These are phyloP conservation scores for Antitype chi DNA, from an alignment of 2,888 invertebrate genomes.

Conservation along the genomic window DNA sequence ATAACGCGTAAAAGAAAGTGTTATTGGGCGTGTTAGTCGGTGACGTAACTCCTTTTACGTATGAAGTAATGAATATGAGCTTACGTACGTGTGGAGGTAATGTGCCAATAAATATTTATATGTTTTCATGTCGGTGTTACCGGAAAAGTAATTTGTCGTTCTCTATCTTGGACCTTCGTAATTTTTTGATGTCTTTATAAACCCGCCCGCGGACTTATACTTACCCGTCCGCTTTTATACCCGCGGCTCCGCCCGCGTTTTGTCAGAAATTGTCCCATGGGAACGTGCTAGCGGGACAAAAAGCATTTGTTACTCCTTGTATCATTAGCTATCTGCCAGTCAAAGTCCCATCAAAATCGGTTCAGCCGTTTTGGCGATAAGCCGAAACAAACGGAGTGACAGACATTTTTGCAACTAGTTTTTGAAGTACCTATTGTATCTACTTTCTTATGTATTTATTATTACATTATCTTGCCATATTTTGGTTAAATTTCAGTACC, in stretches of 20 bases:
- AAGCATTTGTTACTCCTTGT: too few species aligned
- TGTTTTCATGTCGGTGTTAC: neutral
- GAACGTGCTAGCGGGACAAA: too few species aligned
- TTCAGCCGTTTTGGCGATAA: too few species aligned
- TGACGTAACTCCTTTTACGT: conserved; percentile 31
- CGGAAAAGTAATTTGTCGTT: neutral
- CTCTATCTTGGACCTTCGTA: neutral
- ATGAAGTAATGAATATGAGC: conserved; percentile 23
- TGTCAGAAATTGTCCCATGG: too few species aligned
- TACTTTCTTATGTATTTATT: too few species aligned
- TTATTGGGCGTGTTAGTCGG: conserved; percentile 43
- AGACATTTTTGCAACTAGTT: too few species aligned
- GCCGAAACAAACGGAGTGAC: too few species aligned
- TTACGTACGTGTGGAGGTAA: neutral
- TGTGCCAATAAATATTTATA: neutral
- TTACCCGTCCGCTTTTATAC: too few species aligned
- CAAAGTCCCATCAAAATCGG: too few species aligned
- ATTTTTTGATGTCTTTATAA: neutral
- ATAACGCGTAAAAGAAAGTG: conserved; percentile 50
- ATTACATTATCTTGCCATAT: neutral
- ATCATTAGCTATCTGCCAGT: too few species aligned
- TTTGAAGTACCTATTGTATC: too few species aligned
- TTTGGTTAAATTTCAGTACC: neutral
- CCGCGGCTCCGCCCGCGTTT: too few species aligned
- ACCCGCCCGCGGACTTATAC: neutral